Base-by-base conservation (phyloP, 2,888 invertebrate species). In the Zygothrica quintamaculata region DNA sequence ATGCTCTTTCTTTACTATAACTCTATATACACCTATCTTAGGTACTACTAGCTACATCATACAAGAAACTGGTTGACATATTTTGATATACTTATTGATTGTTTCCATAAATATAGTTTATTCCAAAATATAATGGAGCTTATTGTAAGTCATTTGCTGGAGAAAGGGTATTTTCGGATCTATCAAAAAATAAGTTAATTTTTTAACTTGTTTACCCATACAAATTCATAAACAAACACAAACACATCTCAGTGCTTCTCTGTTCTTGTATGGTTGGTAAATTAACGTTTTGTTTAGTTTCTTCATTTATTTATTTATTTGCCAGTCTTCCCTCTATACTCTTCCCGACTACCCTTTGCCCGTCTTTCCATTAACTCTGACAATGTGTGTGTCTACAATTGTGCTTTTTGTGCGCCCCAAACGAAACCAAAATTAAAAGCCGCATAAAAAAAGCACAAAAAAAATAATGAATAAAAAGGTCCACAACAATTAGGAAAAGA, bases 271-370 rank as follows among this genome's bases (percentile, higher is more conserved):
- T 73, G 74, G 44, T 65, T 64, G 62, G 74, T 71, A 66, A 77
- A 77, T 77, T 78, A 77, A 71, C 76, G 39, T 78, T 76, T 77
- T 77, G 67, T 80, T 75, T 75, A 75, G 75, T 73, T 75, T 5
- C 73, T 66, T 76, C 62, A 62, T 60, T 66, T 76, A 66, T 79
- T 82, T 82, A 77, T 82, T 80, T 82, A 82, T 82, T 81, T 79
- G 70, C 74, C 79, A 46, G 80, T 74, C 66, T 57, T 46, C 61
- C 51, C 58, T 42, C 48, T 33, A 11, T n/a, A n/a, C n/a, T n/a
- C n/a, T n/a, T n/a, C n/a, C n/a, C n/a, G n/a, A n/a, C n/a, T n/a
- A n/a, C n/a, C n/a, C n/a, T n/a, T 40, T 9, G 31, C 16, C 13
- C 3, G 1, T 2, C 31, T 8, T 9, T n/a, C 31, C n/a, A n/a